These are phyloP conservation scores for Trichopria drosophilae DNA, from an alignment of 2,888 invertebrate species.

Conservation along the genomic window DNA sequence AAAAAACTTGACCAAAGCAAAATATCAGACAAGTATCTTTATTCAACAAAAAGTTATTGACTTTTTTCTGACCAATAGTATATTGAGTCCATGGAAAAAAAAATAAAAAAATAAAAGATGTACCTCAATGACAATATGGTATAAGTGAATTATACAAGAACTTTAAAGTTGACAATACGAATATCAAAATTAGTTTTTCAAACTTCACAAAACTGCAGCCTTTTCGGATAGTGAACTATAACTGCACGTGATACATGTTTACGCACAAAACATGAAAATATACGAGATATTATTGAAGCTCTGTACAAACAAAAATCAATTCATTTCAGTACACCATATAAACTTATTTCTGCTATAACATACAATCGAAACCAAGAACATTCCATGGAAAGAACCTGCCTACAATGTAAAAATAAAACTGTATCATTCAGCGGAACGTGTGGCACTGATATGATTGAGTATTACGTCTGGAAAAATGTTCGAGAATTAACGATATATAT, in stretches of 20 bases:
- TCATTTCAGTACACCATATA: conserved; percentile 1
- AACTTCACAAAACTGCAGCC: conserved; percentile 1
- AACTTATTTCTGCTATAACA: conserved; percentile 12
- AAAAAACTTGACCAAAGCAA: conserved; percentile 2
- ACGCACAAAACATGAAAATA: conserved; percentile 25
- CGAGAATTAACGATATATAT: conserved; percentile 22
- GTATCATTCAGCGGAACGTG: conserved; percentile 9
- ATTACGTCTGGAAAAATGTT: conserved; percentile 14
- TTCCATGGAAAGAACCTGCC: conserved; percentile 15
- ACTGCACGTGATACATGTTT: conserved; percentile 21
- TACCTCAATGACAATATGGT: conserved; percentile 11
- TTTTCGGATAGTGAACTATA: conserved; percentile 4
- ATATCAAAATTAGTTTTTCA: conserved; percentile 3
- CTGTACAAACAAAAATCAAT: conserved; percentile 9
- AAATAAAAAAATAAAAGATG: conserved; percentile 7
- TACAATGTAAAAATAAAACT: conserved; percentile 12
- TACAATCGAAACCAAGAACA: conserved; percentile 17
- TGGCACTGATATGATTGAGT: neutral
- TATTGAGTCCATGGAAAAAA: conserved; percentile 6
- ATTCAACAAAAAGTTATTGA: no score
- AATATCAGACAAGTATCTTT: no score
- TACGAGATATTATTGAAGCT: conserved; percentile 11
- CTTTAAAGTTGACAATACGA: conserved; percentile 2
- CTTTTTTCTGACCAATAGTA: conserved; percentile 3
- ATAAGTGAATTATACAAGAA: conserved; percentile 5